Evolutionary conservation across 2,888 invertebrate genomes (phyloP), one percentile per base, ranked within the genome.

Genomic region (Mantis religiosa): DNA sequence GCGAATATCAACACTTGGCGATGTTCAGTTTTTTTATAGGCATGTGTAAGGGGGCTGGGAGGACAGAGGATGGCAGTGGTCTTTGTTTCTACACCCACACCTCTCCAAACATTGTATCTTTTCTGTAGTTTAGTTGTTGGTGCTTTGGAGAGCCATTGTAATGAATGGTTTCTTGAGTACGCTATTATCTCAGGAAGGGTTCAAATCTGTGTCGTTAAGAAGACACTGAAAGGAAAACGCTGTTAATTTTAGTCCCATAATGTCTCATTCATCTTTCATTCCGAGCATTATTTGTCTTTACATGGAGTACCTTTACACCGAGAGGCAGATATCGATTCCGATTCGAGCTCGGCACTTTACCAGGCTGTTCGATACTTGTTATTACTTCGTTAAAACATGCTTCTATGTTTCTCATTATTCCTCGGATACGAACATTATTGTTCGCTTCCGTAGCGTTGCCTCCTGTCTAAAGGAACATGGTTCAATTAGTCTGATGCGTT

Each of bases 161-260:
- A 84, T 84, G 27, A 84, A 84, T 47, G 84, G 41, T 84, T 84
- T 84, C 84, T 34, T 84, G 84, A 34, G 84, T 84, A 84, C 84
- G 30, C 84, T n/a, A 47, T 34, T 34, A 84, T 84, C 34, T 34
- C 20, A 34, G 84, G n/a, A 47, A 25, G n/a, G 41, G n/a, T 34
- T n/a, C 41, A 84, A 34, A 84, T 71, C 54, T 20, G 15, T 71
- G 54, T 71, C 54, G 20, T 71, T 71, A 20, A 71, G 20, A 71
- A 71, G 20, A 8, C 20, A 20, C 20, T 20, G 54, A 71, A 71
- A 15, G 54, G 20, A 71, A 71, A 71, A 71, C 20, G 54, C 4
- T 25, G 8, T 71, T 71, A 71, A 71, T 71, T 71, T 20, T 41
- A 41, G 41, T 41, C 12, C 41, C 54, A 71, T 25, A 71, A 71